These are phyloP conservation scores for Callosobruchus maculatus DNA, from an alignment of 2,888 invertebrate species.

Conservation along the genomic window DNA sequence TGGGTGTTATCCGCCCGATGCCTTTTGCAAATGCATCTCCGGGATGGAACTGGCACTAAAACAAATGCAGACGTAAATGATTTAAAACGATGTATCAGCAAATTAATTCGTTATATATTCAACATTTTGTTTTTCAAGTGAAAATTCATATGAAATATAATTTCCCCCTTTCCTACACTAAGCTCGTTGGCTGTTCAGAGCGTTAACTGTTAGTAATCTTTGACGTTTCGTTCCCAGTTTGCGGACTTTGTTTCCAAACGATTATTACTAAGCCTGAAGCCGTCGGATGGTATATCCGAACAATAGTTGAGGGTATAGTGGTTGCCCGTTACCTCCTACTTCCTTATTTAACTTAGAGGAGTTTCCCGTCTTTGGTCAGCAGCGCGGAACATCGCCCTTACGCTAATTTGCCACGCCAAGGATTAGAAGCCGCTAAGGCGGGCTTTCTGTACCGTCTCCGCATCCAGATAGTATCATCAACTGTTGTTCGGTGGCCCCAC, in stretches of 20 bases:
- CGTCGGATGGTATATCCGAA: neutral
- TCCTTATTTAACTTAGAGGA: neutral
- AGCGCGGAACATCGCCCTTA: neutral
- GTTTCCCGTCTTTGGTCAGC: neutral
- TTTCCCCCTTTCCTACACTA: neutral
- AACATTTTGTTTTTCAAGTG: no score
- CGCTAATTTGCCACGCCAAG: neutral
- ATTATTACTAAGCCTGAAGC: neutral
- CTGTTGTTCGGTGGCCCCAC: neutral
- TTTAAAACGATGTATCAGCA: no score
- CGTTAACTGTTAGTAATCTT: neutral
- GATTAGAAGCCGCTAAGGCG: neutral
- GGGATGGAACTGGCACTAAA: no score
- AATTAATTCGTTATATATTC: no score
- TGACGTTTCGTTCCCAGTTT: neutral
- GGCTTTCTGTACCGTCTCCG: neutral
- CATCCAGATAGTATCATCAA: neutral
- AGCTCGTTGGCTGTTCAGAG: neutral
- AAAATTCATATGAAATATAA: no score
- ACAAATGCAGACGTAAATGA: no score
- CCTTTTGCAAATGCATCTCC: no score
- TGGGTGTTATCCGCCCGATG: no score
- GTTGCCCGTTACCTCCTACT: neutral
- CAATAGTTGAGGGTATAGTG: neutral
- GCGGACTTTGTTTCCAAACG: neutral